Evolutionary conservation across 2,888 invertebrate species (phyloP), one percentile per base, ranked within the genome.

Genomic region (Odontothrips loti): DNA sequence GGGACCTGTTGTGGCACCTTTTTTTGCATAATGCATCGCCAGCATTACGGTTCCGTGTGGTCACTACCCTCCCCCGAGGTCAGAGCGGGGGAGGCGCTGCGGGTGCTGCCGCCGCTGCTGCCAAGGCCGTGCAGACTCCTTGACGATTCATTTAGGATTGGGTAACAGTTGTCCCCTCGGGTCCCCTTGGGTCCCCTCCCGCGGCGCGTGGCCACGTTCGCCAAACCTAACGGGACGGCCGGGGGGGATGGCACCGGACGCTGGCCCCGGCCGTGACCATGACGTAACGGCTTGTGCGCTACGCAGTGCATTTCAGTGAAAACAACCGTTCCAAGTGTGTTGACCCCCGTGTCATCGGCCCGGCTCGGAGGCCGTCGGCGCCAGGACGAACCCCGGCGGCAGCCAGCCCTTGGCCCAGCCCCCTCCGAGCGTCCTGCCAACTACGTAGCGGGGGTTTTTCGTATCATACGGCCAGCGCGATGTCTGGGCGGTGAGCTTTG

Each of bases 21-120:
- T 75, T 75, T 75, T 75, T 75, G 68, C 68, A 75, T 75, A 75
- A 75, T 75, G 68, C 68, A 75, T 75, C 68, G 11, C 68, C 68
- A 10, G 68, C 34, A 43, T 2, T 43, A 43, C 34, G 34, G 34
- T 43, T 43, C 34, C 34, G 34, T 43, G 34, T 43, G 34, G 34
- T 43, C 34, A 43, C 34, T 43, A 43, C 34, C 34, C 34, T 43
- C 34, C 34, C 34, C 6, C 34, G 34, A 43, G 34, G 34, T 6
- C 34, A 43, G 3, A 2, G 34, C 34, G 34, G 34, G 17, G 58
- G 6, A 58, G 58, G 68, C 68, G 68, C 68, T 6, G 23, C 23
- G n/a, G 63, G n/a, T n/a, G 23, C 68, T 17, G 17, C 68, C 68
- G 23, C n/a, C 23, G 10, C 23, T 27, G 27, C 68, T 15, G 20